Evolutionary conservation across 2,113 vertebrate genomes (phyloP).

Genomic region (Coptodon bakossiorum): DNA sequence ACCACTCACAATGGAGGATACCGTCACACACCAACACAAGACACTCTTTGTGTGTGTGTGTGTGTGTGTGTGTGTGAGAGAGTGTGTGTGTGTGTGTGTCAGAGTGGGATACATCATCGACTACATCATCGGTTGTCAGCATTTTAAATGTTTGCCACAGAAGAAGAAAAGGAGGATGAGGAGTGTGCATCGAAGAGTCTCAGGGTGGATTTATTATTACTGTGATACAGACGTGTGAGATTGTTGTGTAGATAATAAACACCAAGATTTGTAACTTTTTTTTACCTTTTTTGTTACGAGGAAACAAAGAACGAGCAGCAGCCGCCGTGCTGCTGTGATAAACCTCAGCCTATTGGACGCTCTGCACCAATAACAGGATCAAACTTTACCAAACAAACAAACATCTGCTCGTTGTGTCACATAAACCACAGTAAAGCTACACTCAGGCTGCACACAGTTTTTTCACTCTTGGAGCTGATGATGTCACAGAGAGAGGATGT

Average conservation of each 20-base stretch:
- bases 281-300: not conserved
- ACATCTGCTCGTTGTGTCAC: not conserved
- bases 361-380: not conserved
- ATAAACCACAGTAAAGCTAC: not conserved
- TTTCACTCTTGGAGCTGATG: not conserved
- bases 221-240: not conserved
- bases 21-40: conserved; percentile 8
- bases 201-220: not conserved
- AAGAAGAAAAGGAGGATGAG: not conserved
- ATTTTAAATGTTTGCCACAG: conserved; percentile 4
- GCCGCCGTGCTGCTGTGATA: fast-evolving
- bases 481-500: not conserved
- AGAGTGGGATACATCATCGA: not conserved
- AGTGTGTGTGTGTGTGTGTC: not conserved
- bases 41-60: conserved; percentile 14
- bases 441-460: not conserved
- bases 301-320: fast-evolving
- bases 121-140: conserved; percentile 10
- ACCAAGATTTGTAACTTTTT: not conserved
- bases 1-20: conserved; percentile 20
- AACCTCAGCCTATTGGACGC: not conserved
- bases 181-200: not conserved
- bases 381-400: not conserved
- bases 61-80: not conserved
- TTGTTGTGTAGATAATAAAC: not conserved